Base-by-base conservation (phyloP, 2,113 vertebrate species). In the Zapornia atra region DNA sequence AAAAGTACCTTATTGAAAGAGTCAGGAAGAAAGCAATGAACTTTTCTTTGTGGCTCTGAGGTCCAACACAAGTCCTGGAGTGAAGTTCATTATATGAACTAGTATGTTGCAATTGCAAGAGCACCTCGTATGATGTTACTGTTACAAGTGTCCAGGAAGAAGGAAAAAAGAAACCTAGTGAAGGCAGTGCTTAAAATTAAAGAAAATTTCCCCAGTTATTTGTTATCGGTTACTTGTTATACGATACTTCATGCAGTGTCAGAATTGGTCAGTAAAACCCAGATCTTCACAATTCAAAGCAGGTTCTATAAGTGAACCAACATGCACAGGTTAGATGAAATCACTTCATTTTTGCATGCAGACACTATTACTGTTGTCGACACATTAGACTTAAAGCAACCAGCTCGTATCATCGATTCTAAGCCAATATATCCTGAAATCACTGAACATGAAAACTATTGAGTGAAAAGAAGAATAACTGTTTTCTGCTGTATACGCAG, bases 381-480 rank as follows among this genome's bases (percentile, higher is more conserved):
- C 34, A 69, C 5, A 28, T 18, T 61, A 83, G 25, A 63, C 8
- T 59, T 44, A 75, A 76, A 76, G 33, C 90, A 92, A 60, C 0
- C 21, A 77, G 7, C 40, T 51, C 50, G 50, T 63, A 54, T 59
- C 15, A 50, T 33, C 15, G 46, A 59, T 88, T 83, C 48, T 22
- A 63, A 59, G 31, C 5, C 38, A 65, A 15, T 26, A 29, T 54
- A 66, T 53, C 44, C 59, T 51, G 29, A 72, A 86, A 66, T 33
- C 42, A 46, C 3, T 10, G 13, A 65, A 66, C 5, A 19, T 1
- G 0, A 66, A 83, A n/a, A 19, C 12, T 75, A 26, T 0, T 19
- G 26, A 19, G 8, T 38, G 12, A 90, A 84, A 91, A 33, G 25
- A 57, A 63, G 6, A 82, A 4, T 7, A 77, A 7, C 10, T 31